A percentile compares a stretch with the other conserved stretches of the same genome.
Evolutionary conservation across 2,888 invertebrate genomes (phyloP).

Genomic region (Spialia ferax): DNA sequence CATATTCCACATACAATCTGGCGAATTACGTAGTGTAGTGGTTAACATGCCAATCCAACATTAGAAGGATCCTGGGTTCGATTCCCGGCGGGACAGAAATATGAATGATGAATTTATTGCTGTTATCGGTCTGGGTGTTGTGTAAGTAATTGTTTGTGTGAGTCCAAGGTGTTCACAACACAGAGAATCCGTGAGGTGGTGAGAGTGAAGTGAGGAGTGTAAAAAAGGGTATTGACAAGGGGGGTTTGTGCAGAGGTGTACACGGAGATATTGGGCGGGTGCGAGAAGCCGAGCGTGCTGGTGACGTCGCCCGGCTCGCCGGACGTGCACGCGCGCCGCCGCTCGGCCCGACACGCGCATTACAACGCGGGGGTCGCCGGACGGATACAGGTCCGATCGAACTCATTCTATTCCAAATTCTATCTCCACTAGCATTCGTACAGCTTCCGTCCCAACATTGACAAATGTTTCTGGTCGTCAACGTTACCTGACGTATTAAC

Average conservation of each 20-base stretch:
- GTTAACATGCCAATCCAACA: too few species aligned
- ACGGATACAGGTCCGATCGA: slow-evolving; percentile 89
- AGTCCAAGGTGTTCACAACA: too few species aligned
- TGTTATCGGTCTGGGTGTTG: too few species aligned
- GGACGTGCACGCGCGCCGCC: slow-evolving; percentile 89
- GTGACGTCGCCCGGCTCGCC: slow-evolving; percentile 98
- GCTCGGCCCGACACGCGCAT: slow-evolving; percentile 78
- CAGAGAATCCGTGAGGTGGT: too few species aligned
- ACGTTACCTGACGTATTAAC: background rate
- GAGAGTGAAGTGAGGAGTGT: too few species aligned
- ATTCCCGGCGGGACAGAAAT: too few species aligned
- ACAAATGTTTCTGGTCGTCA: background rate
- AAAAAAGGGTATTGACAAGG: slow-evolving; percentile 28
- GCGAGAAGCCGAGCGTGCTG: slow-evolving; percentile 96
- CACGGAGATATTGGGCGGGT: slow-evolving; percentile 85
- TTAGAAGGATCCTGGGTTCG: too few species aligned
- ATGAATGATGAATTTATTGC: too few species aligned
- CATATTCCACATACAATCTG: too few species aligned
- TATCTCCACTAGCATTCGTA: background rate
- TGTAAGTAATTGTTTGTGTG: too few species aligned
- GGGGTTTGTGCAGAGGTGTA: slow-evolving; percentile 86
- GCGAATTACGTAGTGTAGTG: too few species aligned
- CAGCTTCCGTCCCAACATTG: background rate
- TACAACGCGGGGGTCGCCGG: slow-evolving; percentile 92
- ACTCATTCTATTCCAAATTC: slow-evolving; percentile 15